Base-by-base conservation (phyloP, 1,140 invertebrate genomes). In the Lerema accius region DNA sequence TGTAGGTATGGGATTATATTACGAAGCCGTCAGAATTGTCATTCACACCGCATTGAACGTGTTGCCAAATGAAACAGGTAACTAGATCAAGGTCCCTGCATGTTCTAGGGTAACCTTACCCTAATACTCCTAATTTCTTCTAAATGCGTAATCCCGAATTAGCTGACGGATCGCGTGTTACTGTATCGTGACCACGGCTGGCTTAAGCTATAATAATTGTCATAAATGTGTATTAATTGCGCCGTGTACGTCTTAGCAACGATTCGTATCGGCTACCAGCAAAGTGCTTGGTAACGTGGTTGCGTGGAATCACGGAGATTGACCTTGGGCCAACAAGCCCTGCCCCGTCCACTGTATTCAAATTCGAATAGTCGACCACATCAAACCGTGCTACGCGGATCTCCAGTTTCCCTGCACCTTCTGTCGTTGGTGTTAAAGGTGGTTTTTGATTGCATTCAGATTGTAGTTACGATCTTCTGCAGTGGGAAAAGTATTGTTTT, bases 241-340 rank as follows among this genome's bases (percentile, higher is more conserved):
- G 67, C 67, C 69, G 46, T 64, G 32, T 43, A 55, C 46, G 70
- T 67, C 72, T 69, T 48, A 45, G 46, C 42, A 19, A 19, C 71
- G 84, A 82, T 86, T 63, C 73, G 65, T 80, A 84, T 84, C 81
- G 66, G 71, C 60, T 70, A 68, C 58, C 69, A 68, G 63, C 67
- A 76, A 71, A 71, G 63, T 58, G 73, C 76, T 72, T 65, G 60
- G 69, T 65, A 78, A 73, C 76, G 71, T 65, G 72, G 73, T 86
- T 87, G 85, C 87, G 85, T 88, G 87, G 81, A 80, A 58, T 76
- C 66, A 72, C 76, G 60, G 75, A 85, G 78, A 86, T 64, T 78
- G 84, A 88, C 87, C 87, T 88, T 90, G 85, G 66, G 50, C 48
- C 65, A 60, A 73, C 70, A 76, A 73, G 71, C 65, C 77, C 76